Evolutionary conservation across 2,888 invertebrate species (phyloP).

Genomic region (Hoplodrina blanda): DNA sequence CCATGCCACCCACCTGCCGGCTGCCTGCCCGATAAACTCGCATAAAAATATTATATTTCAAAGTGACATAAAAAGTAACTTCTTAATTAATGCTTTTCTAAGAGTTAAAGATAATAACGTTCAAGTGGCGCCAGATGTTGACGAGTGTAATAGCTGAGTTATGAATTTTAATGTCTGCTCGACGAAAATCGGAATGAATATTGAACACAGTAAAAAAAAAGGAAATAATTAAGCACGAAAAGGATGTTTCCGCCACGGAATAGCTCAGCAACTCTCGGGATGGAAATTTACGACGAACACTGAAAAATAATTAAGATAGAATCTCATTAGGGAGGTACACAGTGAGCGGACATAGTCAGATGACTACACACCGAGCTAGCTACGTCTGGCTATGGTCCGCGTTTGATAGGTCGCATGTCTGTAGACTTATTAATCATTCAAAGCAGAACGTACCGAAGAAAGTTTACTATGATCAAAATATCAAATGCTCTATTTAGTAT

Average conservation of each 20-base stretch:
- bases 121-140: slow-evolving; percentile 85
- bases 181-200: slow-evolving; percentile 85
- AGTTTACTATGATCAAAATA: slow-evolving; percentile 46
- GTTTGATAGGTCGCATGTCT: slow-evolving; percentile 26
- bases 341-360: slow-evolving; percentile 55
- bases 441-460: slow-evolving; percentile 30
- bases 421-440: slow-evolving; percentile 39
- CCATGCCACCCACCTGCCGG: slow-evolving; percentile 19
- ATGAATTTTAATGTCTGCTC: slow-evolving; percentile 87
- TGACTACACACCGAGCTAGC: slow-evolving; percentile 42
- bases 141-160: slow-evolving; percentile 85
- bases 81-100: slow-evolving; percentile 82
- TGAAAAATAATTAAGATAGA: slow-evolving; percentile 84
- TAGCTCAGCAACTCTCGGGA: slow-evolving; percentile 76
- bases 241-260: slow-evolving; percentile 81
- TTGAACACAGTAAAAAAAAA: slow-evolving; percentile 84
- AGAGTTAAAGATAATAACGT: slow-evolving; percentile 83
- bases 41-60: slow-evolving; percentile 41
- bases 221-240: slow-evolving; percentile 83
- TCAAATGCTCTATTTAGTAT: slow-evolving; percentile 42
- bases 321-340: slow-evolving; percentile 78
- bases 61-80: slow-evolving; percentile 68
- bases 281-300: slow-evolving; percentile 79
- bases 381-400: slow-evolving; percentile 20
- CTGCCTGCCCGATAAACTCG: slow-evolving; percentile 35